phyloP scores from a whole-genome alignment of 1,140 invertebrate species.

The Neodiprion pinetum region DNA sequence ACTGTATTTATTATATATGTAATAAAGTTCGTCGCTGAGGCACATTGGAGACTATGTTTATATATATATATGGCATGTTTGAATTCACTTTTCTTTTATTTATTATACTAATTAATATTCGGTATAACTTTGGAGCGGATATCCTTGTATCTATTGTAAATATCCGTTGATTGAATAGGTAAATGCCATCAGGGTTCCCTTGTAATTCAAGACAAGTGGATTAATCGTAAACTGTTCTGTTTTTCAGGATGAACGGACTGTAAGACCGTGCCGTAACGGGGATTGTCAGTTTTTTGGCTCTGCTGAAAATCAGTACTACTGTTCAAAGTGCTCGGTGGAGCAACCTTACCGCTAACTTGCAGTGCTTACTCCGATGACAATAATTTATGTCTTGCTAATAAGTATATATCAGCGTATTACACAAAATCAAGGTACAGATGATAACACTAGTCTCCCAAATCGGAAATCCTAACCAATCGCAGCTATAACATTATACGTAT shows the following conservation, averaged over 20 bases:
- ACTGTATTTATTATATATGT: not conserved
- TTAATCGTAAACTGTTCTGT: not conserved
- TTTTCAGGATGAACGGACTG: constrained; percentile 30
- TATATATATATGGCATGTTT: no score
- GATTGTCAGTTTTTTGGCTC: constrained; percentile 57
- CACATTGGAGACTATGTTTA: no score
- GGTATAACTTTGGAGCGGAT: not conserved
- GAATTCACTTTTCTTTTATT: no score
- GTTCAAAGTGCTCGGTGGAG: constrained; percentile 58
- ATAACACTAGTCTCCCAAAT: not conserved
- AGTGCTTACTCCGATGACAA: constrained; percentile 47
- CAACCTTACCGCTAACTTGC: constrained; percentile 45
- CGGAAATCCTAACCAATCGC: not conserved
- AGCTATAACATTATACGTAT: not conserved
- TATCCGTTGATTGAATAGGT: no score
- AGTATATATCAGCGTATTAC: not conserved
- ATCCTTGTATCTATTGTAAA: no score
- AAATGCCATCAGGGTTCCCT: not conserved
- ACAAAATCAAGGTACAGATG: not conserved
- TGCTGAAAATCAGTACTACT: constrained; percentile 54
- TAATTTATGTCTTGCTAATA: constrained; percentile 36
- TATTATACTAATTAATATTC: not conserved
- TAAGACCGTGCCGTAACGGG: constrained; percentile 51
- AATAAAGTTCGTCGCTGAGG: no score
- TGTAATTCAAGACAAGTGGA: not conserved